A percentile compares a stretch with the other conserved stretches of the same genome.
Evolutionary conservation across 2,888 invertebrate species (phyloP).

Genomic region (Drosophila mercatorum): DNA sequence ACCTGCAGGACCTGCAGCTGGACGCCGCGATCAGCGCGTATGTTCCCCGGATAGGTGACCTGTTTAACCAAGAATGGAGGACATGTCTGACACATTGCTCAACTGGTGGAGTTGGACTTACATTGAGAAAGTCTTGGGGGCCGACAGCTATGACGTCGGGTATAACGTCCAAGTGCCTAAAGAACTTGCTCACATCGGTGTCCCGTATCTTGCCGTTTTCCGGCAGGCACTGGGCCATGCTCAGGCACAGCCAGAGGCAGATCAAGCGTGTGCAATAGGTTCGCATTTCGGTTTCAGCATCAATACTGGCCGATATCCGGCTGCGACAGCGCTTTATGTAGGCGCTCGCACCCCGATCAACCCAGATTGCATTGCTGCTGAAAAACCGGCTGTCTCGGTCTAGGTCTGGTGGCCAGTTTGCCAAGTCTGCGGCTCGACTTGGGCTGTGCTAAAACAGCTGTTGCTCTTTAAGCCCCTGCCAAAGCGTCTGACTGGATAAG

Average conservation of each 20-base stretch:
- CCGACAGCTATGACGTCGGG: slow-evolving; percentile 82
- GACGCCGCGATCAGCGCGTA: slow-evolving; percentile 87
- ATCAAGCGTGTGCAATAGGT: slow-evolving; percentile 17
- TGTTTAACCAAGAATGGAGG: slow-evolving; percentile 22
- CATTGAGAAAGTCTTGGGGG: slow-evolving; percentile 82
- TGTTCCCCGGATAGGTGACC: slow-evolving; percentile 82
- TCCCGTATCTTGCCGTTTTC: slow-evolving; percentile 41
- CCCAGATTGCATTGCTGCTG: slow-evolving; percentile 14
- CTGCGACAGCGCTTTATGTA: slow-evolving; percentile 39
- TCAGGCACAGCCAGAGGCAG: slow-evolving; percentile 20
- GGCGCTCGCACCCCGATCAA: slow-evolving; percentile 12
- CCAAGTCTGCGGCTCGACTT: slow-evolving; percentile 5
- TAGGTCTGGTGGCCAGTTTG: slow-evolving; percentile 44
- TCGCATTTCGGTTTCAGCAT: slow-evolving; percentile 26
- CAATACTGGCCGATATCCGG: slow-evolving; percentile 30
- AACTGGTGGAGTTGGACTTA: slow-evolving; percentile 31
- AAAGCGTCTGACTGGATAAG: slow-evolving; percentile 19
- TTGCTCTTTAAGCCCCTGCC: slow-evolving; percentile 15
- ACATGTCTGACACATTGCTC: background rate
- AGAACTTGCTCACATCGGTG: slow-evolving; percentile 79
- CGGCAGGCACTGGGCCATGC: background rate
- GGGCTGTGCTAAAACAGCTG: slow-evolving; percentile 47
- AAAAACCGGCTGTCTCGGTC: slow-evolving; percentile 49
- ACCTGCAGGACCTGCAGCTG: slow-evolving; percentile 89
- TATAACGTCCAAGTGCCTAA: slow-evolving; percentile 81